These are phyloP conservation scores for Stratiomys singularior DNA, from an alignment of 2,888 invertebrate genomes.

Conservation along the genomic window DNA sequence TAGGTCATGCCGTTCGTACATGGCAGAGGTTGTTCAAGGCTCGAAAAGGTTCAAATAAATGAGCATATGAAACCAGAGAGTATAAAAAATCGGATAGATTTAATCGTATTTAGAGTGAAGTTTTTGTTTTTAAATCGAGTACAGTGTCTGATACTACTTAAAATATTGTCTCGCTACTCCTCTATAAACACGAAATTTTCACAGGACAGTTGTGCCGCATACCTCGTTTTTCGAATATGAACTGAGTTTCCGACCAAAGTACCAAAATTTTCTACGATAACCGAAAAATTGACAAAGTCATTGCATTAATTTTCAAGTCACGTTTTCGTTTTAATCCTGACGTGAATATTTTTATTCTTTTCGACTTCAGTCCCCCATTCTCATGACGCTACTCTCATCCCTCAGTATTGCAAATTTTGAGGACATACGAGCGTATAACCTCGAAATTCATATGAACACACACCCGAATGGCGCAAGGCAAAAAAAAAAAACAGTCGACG, in stretches of 20 bases:
- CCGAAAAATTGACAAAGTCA: constrained; percentile 54
- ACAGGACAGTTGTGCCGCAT: no score
- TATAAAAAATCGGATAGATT: no score
- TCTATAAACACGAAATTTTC: no score
- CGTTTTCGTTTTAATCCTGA: constrained; percentile 66
- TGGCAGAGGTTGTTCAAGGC: no score
- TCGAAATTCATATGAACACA: constrained; percentile 27
- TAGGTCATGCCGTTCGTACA: no score
- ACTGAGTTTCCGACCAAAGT: not conserved
- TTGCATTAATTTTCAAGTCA: constrained; percentile 64
- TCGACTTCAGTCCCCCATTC: constrained; percentile 1
- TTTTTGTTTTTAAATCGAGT: no score
- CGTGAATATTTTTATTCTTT: constrained; percentile 59
- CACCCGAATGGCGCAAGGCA: constrained; percentile 3
- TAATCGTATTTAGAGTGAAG: no score
- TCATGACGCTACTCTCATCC: not conserved
- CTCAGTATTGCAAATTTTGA: not conserved
- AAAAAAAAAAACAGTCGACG: constrained; percentile 7
- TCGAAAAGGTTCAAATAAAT: no score
- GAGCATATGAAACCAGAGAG: no score
- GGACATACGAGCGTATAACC: not conserved
- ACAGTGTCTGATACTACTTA: no score
- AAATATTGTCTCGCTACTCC: no score
- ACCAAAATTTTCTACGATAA: constrained; percentile 48
- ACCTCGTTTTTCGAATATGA: not conserved